Percentiles rank a stretch among this genome's conserved stretches.
Conservation (phyloP, 2,888 invertebrate genomes). For the Drosophila fulvimacula region DNA sequence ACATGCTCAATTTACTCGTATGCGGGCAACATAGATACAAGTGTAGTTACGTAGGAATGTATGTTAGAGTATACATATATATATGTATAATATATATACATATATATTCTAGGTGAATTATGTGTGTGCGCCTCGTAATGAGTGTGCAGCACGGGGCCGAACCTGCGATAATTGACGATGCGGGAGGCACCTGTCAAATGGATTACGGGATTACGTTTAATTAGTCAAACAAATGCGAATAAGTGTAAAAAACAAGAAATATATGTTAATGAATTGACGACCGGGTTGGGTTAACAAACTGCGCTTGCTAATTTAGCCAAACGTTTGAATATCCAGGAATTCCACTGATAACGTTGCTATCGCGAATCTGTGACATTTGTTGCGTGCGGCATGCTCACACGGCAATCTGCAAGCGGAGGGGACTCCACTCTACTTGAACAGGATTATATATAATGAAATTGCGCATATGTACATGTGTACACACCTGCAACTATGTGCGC, state of each 20-base stretch:
- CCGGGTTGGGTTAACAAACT: not conserved
- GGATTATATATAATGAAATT: conserved; percentile 15
- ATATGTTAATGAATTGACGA: not conserved
- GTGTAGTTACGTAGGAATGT: not conserved
- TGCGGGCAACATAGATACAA: conserved; percentile 33
- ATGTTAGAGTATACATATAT: not conserved
- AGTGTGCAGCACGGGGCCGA: conserved; percentile 3
- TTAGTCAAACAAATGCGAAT: conserved; percentile 28
- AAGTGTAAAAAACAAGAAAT: conserved; percentile 4
- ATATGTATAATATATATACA: not conserved
- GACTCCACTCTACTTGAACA: conserved; percentile 3
- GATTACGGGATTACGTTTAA: conserved; percentile 50
- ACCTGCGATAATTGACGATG: conserved; percentile 32
- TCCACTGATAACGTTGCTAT: conserved; percentile 8
- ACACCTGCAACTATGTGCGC: not conserved
- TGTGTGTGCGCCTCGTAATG: conserved; percentile 13
- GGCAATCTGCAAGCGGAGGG: not conserved
- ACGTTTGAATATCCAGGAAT: conserved; percentile 12
- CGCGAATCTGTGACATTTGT: conserved; percentile 49
- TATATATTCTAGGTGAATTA: conserved; percentile 6
- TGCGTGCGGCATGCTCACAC: conserved; percentile 24
- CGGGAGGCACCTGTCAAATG: conserved; percentile 43
- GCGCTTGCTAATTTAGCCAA: conserved; percentile 11
- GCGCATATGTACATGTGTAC: conserved; percentile 17
- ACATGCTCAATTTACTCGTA: conserved; percentile 9